Evolutionary conservation across 2,888 invertebrate genomes (phyloP), one percentile per base, ranked within the genome.

Genomic region (Drosophila incognita): DNA sequence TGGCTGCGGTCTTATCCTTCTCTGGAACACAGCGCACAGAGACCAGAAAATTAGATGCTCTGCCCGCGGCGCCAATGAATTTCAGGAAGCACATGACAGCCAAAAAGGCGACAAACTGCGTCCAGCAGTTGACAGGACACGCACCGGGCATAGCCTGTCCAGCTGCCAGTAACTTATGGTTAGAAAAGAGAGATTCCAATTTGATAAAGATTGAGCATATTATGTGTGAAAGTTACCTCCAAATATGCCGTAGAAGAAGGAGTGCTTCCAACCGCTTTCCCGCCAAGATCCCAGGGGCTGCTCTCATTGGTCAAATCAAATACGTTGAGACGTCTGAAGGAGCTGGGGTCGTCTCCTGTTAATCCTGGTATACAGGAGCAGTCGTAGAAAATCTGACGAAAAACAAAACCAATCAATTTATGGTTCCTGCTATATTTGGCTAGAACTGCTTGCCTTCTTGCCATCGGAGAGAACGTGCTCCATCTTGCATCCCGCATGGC

Each of bases 401-500:
- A 33, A 15, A 35, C 13, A 52, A 13, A 15, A 4, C 8, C 21
- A 33, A 52, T 21, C 8, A 46, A 15, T 24, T 24, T 24, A 46
- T 8, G 15, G 4, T 1, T 46, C 8, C 4, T 7, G 46, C 24
- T 15, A 46, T 24, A 15, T 2, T 15, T 15, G 8, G 4, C 18
- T 36, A 7, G 7, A 27, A 13, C 24, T n/a, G 2, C 74, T 69
- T 52, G 94, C 93, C 92, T 94, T 94, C 35, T 92, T 92, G 38
- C 94, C 94, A 76, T 94, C 93, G 5, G 85, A 35, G 0, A 89
- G 88, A 13, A 90, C 88, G 48, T 92, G 90, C 74, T 93, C 92
- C 31, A 92, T 92, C 58, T 92, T 94, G 90, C 97, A 97, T 7
- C 97, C 97, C 27, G 97, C 97, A 90, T 96, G 96, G 89, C 97